phyloP scores from a whole-genome alignment of 2,797 vertebrate species.

The Argya squamiceps region DNA sequence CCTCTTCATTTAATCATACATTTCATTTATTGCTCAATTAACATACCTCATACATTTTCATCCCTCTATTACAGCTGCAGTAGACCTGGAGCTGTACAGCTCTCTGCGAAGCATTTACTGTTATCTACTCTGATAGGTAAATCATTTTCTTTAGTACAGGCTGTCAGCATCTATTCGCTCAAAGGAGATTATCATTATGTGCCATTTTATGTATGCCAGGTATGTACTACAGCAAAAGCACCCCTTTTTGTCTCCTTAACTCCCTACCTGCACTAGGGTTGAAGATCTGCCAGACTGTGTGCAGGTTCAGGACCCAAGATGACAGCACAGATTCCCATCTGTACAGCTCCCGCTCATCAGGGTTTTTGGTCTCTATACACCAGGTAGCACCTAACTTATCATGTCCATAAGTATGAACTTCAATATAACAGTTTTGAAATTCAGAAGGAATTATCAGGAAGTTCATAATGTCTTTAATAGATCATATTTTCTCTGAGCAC shows the following conservation, averaged over 20 bases:
- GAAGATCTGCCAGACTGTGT: background rate
- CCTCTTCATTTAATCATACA: slow-evolving; percentile 43
- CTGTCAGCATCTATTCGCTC: background rate
- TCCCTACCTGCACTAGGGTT: background rate
- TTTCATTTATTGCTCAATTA: slow-evolving; percentile 60
- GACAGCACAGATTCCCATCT: background rate
- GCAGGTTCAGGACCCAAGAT: background rate
- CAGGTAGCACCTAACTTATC: background rate
- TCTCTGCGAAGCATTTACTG: background rate
- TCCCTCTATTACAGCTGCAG: background rate
- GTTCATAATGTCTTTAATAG: background rate
- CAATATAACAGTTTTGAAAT: background rate
- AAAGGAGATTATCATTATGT: background rate
- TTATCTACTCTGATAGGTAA: background rate
- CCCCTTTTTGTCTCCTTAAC: background rate
- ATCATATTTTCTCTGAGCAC: background rate
- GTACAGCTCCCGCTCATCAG: background rate
- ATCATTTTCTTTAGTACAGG: background rate
- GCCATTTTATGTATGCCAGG: background rate
- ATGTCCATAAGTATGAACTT: background rate
- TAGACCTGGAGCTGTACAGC: background rate
- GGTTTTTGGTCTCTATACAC: background rate
- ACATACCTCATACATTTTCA: slow-evolving; percentile 20
- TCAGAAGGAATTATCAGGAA: background rate
- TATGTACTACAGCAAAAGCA: background rate